phyloP scores from a whole-genome alignment of 1,140 invertebrate species.

The Chironomus tepperi region DNA sequence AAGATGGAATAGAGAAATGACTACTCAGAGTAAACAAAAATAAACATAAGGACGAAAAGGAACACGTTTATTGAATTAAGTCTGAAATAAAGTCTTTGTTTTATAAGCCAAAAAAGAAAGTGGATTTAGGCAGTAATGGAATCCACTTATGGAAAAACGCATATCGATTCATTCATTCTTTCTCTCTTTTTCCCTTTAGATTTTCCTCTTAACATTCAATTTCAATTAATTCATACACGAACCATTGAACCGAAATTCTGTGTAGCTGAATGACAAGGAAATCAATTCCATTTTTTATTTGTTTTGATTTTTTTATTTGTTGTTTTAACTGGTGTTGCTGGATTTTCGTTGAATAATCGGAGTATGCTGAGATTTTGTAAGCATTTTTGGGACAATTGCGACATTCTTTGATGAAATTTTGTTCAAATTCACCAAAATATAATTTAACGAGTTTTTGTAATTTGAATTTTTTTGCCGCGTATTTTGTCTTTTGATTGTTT shows the following conservation, averaged over 20 bases:
- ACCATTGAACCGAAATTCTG: neutral
- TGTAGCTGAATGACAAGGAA: neutral
- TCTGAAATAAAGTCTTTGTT: neutral
- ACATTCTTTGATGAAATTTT: too few relatives aligned
- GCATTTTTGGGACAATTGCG: too few relatives aligned
- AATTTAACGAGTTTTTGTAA: too few relatives aligned
- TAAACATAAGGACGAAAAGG: neutral
- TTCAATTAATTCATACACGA: conserved; percentile 9
- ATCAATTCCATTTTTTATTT: neutral
- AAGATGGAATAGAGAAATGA: neutral
- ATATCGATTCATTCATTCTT: neutral
- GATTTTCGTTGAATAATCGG: too few relatives aligned
- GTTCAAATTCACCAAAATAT: too few relatives aligned
- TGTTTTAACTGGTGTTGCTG: too few relatives aligned
- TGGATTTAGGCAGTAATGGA: too few relatives aligned
- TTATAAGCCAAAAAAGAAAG: too few relatives aligned
- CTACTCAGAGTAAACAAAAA: neutral
- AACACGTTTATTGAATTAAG: conserved; percentile 13
- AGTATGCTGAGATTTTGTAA: too few relatives aligned
- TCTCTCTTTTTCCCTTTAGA: neutral
- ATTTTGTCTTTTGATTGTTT: too few relatives aligned
- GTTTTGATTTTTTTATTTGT: too few relatives aligned
- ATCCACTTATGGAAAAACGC: neutral
- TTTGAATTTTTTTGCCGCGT: too few relatives aligned
- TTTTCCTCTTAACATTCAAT: conserved; percentile 13